Base-by-base conservation (phyloP, 1,140 invertebrate species). In the Scaptodrosophila lebanonensis region DNA sequence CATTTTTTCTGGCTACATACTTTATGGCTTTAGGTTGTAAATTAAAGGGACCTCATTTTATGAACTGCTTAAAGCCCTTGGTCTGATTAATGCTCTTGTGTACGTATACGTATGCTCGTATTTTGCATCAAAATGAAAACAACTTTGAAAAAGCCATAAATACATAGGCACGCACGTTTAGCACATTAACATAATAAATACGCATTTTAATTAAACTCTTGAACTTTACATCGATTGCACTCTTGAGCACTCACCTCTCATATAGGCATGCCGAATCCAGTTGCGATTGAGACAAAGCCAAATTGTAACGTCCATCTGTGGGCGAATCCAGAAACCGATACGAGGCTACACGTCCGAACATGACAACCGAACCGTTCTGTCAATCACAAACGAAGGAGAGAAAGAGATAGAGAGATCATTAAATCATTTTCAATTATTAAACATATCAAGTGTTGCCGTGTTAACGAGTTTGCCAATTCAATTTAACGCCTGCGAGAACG, bases 251-350 rank as follows among this genome's bases (percentile, higher is more conserved):
- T 83, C 50, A 94, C 93, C 93, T 93, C 87, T 95, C 93, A 84
- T 94, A 94, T 42, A 93, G 89, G 66, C 93, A 94, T 12, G 90
- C 90, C 35, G 92, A 93, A 72, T 93, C 93, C 66, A 93, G 91
- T 70, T 93, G 92, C 32, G 90, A 90, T 65, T 90, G 90, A 7
- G 90, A 88, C 35, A 90, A 83, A 58, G 89, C 90, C 66, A 90
- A 86, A 72, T 90, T 90, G 44, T 92, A 91, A 62, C 95, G 91
- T 75, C 95, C 94, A 85, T 97, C 96, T 56, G 94, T 93, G 39
- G 91, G 91, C 3, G 96, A 95, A 89, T 99, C 97, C 60, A 97
- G 90, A 88, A 98, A 98, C 67, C 95, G 91, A 88, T 97, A 98
- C 15, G 95, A 95, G 79, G 97, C 95, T 66, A 95, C 93, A 79